Evolutionary conservation across 2,888 invertebrate genomes (phyloP).

Genomic region (Noctua janthe): DNA sequence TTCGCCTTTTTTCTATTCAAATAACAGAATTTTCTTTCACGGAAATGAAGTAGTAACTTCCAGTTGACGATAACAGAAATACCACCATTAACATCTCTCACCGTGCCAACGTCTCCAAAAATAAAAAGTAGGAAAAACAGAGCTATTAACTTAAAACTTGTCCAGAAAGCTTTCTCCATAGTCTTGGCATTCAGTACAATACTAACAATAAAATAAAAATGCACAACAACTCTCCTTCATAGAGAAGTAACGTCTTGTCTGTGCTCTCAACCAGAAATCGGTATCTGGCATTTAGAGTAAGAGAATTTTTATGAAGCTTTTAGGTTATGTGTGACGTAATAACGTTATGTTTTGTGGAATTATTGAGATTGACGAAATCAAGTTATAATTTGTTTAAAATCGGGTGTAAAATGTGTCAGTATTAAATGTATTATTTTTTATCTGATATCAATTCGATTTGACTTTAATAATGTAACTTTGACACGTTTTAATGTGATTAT

Average conservation of each 20-base stretch:
- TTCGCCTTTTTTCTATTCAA: background rate
- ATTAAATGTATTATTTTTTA: background rate
- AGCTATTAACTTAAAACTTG: slow-evolving; percentile 56
- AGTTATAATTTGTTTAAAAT: slow-evolving; percentile 1
- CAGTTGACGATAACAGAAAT: background rate
- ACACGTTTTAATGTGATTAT: background rate
- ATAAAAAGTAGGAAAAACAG: slow-evolving; percentile 48
- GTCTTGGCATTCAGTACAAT: slow-evolving; percentile 59
- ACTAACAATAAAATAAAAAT: slow-evolving; percentile 68
- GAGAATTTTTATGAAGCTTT: slow-evolving; percentile 42
- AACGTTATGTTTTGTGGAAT: slow-evolving; percentile 15
- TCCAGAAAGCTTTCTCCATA: slow-evolving; percentile 47
- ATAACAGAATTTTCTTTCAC: background rate
- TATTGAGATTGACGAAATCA: slow-evolving; percentile 23
- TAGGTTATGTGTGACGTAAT: slow-evolving; percentile 18
- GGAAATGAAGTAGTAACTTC: background rate
- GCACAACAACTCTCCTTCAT: slow-evolving; percentile 61
- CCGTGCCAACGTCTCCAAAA: slow-evolving; percentile 34
- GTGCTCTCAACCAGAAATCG: slow-evolving; percentile 48
- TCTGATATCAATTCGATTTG: slow-evolving; percentile 1
- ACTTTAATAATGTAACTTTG: background rate
- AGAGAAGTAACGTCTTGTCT: slow-evolving; percentile 63
- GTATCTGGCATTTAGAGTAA: slow-evolving; percentile 56
- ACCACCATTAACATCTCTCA: background rate
- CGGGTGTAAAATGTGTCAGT: background rate